Percentiles rank a stretch among this genome's conserved stretches.
Conservation (phyloP, 2,888 invertebrate genomes). For the Apamea monoglypha region DNA sequence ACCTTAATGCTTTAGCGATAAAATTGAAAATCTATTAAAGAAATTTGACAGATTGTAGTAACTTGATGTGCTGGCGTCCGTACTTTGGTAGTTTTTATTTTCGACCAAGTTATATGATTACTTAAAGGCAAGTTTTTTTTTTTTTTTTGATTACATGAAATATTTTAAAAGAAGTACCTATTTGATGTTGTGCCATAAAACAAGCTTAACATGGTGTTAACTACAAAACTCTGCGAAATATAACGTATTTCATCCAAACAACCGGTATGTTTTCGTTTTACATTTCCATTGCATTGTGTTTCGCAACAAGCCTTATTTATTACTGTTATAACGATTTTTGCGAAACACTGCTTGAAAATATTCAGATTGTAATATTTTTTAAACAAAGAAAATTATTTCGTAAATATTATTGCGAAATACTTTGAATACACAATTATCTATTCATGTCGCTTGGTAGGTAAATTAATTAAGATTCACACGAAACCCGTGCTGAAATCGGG, state of each 20-base stretch:
- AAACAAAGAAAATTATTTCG: neutral
- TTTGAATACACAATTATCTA: neutral
- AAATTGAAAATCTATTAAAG: too few species aligned
- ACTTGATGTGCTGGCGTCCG: too few species aligned
- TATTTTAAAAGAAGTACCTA: neutral
- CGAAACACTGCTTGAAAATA: slow-evolving; percentile 1
- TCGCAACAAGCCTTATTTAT: slow-evolving; percentile 40
- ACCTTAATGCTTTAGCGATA: too few species aligned
- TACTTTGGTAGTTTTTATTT: too few species aligned
- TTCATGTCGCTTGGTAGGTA: neutral
- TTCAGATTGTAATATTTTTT: slow-evolving; percentile 21
- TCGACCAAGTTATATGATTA: neutral
- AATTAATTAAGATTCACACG: neutral
- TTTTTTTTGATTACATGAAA: neutral
- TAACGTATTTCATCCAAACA: slow-evolving; percentile 16
- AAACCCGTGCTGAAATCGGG: neutral
- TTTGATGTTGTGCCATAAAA: slow-evolving; percentile 17
- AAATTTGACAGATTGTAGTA: too few species aligned
- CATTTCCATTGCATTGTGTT: slow-evolving; percentile 35
- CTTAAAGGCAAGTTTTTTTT: neutral
- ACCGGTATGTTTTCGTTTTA: slow-evolving; percentile 23
- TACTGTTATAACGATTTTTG: slow-evolving; percentile 27
- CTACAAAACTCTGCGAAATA: slow-evolving; percentile 10
- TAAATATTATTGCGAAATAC: neutral
- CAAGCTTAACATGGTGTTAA: slow-evolving; percentile 25